phyloP scores from a whole-genome alignment of 2,888 invertebrate species.

The Biston betularia region DNA sequence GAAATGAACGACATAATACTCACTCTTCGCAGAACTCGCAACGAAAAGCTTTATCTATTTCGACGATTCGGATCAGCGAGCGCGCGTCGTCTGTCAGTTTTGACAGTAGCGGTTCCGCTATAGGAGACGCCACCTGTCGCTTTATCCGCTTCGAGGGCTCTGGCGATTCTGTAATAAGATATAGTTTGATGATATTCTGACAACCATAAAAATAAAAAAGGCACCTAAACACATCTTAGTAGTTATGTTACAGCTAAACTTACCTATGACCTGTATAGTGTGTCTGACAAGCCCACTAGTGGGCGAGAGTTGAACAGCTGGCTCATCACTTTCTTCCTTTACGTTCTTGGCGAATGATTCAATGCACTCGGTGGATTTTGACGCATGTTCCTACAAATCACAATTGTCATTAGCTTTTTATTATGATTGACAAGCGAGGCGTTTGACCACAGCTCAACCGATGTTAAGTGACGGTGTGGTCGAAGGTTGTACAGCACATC shows the following conservation, averaged over 20 bases:
- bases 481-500: too few species aligned
- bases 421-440: too few species aligned
- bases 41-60: slow-evolving; percentile 80
- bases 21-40: slow-evolving; percentile 85
- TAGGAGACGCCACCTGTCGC: slow-evolving; percentile 55
- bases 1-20: slow-evolving; percentile 45
- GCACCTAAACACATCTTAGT: too few species aligned
- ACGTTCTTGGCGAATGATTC: slow-evolving; percentile 63
- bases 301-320: slow-evolving; percentile 69
- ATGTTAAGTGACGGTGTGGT: too few species aligned
- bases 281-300: slow-evolving; percentile 73
- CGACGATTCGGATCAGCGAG: slow-evolving; percentile 68
- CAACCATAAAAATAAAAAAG: too few species aligned
- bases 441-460: too few species aligned
- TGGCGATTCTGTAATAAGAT: slow-evolving; percentile 57
- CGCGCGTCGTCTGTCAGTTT: slow-evolving; percentile 61
- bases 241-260: slow-evolving; percentile 34
- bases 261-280: slow-evolving; percentile 57
- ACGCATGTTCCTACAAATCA: slow-evolving; percentile 68
- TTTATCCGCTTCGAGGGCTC: slow-evolving; percentile 56
- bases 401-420: not conserved
- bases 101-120: slow-evolving; percentile 57
- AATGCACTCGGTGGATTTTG: slow-evolving; percentile 68
- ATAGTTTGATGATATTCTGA: too few species aligned
- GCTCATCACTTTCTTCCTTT: slow-evolving; percentile 64